Evolutionary conservation across 2,797 vertebrate genomes (phyloP).

Genomic region (Enteromius trimaculatus): DNA sequence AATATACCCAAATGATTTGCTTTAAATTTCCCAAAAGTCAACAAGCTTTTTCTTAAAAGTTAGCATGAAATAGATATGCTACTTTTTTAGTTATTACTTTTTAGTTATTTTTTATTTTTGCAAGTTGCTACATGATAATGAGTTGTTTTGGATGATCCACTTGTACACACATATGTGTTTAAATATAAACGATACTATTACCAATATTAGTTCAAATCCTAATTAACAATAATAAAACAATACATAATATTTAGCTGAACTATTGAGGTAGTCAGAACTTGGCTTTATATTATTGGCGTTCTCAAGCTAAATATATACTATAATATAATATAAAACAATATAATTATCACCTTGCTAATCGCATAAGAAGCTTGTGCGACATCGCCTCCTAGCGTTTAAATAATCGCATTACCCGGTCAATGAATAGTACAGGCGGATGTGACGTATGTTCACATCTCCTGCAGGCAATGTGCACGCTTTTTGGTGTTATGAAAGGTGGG

Average conservation of each 20-base stretch:
- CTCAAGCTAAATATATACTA: background rate
- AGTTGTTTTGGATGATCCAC: background rate
- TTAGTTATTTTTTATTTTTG: too few relatives aligned
- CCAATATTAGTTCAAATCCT: background rate
- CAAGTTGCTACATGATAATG: background rate
- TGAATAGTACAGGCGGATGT: conserved; percentile 65
- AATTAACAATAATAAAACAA: background rate
- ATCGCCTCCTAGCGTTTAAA: conserved; percentile 44
- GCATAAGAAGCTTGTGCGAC: conserved; percentile 16
- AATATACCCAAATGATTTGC: background rate
- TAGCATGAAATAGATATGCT: background rate
- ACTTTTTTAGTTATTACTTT: too few relatives aligned
- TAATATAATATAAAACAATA: background rate
- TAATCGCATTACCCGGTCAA: background rate
- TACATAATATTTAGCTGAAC: background rate
- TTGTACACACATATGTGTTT: background rate
- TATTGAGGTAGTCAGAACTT: background rate
- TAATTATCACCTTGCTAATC: background rate
- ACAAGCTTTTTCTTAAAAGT: background rate
- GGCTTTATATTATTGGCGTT: background rate
- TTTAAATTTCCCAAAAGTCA: background rate
- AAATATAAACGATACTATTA: background rate
- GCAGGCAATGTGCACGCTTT: conserved; percentile 43
- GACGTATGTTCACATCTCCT: conserved; percentile 56
- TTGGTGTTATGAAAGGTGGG: conserved; percentile 69